Evolutionary conservation across 2,113 vertebrate species (phyloP).

Genomic region (Peromyscus polionotus): DNA sequence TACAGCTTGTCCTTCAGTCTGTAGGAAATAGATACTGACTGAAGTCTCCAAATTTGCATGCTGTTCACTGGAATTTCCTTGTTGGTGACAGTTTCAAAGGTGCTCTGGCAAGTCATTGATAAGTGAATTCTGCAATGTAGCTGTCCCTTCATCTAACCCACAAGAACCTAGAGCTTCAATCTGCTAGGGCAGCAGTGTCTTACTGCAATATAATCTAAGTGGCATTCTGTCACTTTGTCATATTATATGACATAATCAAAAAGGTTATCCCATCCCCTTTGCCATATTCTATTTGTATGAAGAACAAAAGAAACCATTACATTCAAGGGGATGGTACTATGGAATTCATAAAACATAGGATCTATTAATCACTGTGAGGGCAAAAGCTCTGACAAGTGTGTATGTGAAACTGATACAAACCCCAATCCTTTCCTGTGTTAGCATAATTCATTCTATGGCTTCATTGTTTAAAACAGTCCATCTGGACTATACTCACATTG

Average conservation of each 20-base stretch:
- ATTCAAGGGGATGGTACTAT: neutral
- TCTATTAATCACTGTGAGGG: neutral
- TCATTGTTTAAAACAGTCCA: conserved; percentile 58
- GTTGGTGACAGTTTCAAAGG: neutral
- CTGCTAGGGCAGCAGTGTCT: neutral
- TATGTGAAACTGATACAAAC: neutral
- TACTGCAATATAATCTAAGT: neutral
- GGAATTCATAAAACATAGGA: neutral
- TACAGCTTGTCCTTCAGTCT: neutral
- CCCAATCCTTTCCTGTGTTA: neutral
- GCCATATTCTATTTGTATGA: neutral
- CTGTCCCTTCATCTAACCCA: neutral
- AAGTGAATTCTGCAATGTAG: neutral
- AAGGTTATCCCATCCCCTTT: neutral
- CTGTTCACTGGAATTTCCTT: neutral
- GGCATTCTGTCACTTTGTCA: neutral
- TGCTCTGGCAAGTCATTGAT: neutral
- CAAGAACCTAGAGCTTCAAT: neutral
- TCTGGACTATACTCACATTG: neutral
- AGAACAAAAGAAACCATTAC: neutral
- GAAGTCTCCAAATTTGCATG: neutral
- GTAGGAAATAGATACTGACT: neutral
- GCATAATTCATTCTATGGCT: neutral
- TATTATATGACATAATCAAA: neutral
- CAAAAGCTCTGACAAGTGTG: neutral